Evolutionary conservation across 2,797 vertebrate species (phyloP).

Genomic region (Dallia pectoralis): DNA sequence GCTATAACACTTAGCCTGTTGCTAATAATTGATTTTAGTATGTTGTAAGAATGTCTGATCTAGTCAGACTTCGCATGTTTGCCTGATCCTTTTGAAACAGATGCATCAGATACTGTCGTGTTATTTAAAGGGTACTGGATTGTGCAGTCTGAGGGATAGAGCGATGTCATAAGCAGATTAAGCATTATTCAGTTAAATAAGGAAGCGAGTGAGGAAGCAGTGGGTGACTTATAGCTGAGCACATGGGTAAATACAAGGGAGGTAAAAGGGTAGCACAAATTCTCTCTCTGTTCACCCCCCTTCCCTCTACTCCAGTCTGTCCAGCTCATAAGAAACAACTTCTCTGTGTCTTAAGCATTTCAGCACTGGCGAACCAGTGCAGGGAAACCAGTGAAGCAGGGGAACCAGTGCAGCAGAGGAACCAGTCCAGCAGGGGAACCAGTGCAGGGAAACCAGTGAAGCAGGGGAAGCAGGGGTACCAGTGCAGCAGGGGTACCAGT

Average conservation of each 20-base stretch:
- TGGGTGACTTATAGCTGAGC: slow-evolving; percentile 32
- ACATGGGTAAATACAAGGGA: slow-evolving; percentile 50
- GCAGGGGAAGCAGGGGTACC: too few species aligned
- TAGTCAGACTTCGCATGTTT: not conserved
- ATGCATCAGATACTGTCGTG: not conserved
- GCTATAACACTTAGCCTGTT: too few species aligned
- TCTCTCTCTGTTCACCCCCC: slow-evolving; percentile 16
- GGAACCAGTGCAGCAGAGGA: too few species aligned
- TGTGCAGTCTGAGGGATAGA: not conserved
- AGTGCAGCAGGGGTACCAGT: too few species aligned
- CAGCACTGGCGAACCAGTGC: slow-evolving; percentile 1
- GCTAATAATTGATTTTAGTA: not conserved
- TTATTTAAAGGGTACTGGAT: not conserved
- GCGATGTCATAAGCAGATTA: not conserved
- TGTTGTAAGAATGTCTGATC: not conserved
- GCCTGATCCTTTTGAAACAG: not conserved
- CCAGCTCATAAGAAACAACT: not conserved
- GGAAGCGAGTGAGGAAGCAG: not conserved
- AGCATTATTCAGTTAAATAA: not conserved
- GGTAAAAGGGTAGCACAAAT: slow-evolving; percentile 57
- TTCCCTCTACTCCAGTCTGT: slow-evolving; percentile 4
- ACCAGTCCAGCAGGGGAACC: too few species aligned
- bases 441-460: too few species aligned
- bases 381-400: too few species aligned
- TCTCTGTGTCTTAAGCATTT: slow-evolving; percentile 27